Conservation (phyloP, 1,140 invertebrate species). For the Battus philenor region DNA sequence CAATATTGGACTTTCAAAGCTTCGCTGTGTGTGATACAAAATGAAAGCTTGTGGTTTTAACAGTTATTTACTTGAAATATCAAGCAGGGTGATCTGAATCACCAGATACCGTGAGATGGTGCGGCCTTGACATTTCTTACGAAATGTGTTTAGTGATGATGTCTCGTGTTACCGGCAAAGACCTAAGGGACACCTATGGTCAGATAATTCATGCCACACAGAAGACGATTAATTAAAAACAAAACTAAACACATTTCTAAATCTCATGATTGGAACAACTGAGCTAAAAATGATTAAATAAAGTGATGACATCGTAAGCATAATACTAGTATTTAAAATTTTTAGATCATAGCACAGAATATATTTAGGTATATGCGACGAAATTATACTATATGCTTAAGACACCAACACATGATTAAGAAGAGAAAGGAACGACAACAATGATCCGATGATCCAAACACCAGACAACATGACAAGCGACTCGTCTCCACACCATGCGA, state of each 20-base stretch:
- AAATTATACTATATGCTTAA: conserved; percentile 6
- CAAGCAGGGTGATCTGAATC: conserved; percentile 16
- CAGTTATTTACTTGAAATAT: conserved; percentile 25
- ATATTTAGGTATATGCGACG: neutral
- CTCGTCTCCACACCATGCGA: conserved; percentile 34
- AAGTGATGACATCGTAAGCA: conserved; percentile 19
- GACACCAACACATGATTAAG: conserved; percentile 14
- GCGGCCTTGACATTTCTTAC: conserved; percentile 6
- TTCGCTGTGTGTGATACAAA: conserved; percentile 29
- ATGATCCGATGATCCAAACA: conserved; percentile 23
- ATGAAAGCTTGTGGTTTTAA: conserved; percentile 63
- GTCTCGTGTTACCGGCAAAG: conserved; percentile 5
- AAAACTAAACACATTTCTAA: conserved; percentile 42
- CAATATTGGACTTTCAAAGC: conserved; percentile 70
- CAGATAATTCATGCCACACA: conserved; percentile 25
- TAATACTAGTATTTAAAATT: neutral
- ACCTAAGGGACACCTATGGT: conserved; percentile 11
- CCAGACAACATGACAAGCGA: conserved; percentile 24
- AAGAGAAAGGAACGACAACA: conserved; percentile 17
- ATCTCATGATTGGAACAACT: conserved; percentile 12
- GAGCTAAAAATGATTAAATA: conserved; percentile 5
- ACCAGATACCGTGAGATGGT: conserved; percentile 14
- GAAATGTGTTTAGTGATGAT: conserved; percentile 12
- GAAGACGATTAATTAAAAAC: conserved; percentile 21
- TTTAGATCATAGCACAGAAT: neutral